phyloP scores from a whole-genome alignment of 2,888 invertebrate genomes.

The Parelbella ahira region DNA sequence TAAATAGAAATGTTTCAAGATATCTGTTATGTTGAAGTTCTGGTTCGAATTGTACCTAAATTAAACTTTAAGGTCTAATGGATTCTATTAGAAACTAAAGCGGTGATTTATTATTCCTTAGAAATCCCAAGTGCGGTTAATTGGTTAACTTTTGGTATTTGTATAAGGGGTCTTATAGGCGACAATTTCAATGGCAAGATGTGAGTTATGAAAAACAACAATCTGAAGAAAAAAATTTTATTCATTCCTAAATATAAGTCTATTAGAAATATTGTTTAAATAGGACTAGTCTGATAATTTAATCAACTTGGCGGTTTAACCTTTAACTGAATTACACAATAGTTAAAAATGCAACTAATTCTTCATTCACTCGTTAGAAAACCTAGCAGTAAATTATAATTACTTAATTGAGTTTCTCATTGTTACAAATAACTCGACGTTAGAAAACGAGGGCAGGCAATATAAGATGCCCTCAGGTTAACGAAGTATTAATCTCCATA shows the following conservation, averaged over 20 bases:
- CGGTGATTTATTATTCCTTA: conserved; percentile 19
- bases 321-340: too few relatives aligned
- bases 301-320: too few relatives aligned
- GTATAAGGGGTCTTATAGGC: background rate
- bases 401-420: conserved; percentile 6
- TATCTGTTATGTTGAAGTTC: conserved; percentile 2
- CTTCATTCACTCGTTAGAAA: too few relatives aligned
- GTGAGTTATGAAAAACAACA: too few relatives aligned
- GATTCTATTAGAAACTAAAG: conserved; percentile 22
- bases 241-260: too few relatives aligned
- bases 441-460: conserved; percentile 1
- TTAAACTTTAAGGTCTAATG: conserved; percentile 20
- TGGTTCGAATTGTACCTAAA: conserved; percentile 9
- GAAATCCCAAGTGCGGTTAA: conserved; percentile 18
- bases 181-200: background rate
- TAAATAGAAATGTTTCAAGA: conserved; percentile 2
- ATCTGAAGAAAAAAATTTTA: too few relatives aligned
- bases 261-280: too few relatives aligned
- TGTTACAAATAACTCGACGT: conserved; percentile 6
- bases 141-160: conserved; percentile 22
- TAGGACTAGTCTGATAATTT: too few relatives aligned
- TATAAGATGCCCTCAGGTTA: conserved; percentile 14
- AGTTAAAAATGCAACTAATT: too few relatives aligned
- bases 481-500: conserved; percentile 17
- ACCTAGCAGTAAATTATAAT: background rate